phyloP scores from a whole-genome alignment of 2,888 invertebrate species.

The Listrodromus nycthemerus region DNA sequence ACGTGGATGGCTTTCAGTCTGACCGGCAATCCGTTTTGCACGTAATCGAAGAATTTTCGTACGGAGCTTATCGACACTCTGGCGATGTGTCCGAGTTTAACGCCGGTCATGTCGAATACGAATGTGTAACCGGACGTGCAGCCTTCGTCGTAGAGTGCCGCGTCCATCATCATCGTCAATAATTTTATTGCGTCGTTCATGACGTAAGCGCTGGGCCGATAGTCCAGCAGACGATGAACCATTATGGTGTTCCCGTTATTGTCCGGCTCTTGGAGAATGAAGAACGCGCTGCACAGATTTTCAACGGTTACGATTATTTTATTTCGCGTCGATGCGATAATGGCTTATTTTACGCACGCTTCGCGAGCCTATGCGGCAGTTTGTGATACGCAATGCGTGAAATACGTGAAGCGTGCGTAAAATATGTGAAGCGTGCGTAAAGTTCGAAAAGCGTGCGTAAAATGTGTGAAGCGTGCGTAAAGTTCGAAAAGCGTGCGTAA shows the following conservation, averaged over 20 bases:
- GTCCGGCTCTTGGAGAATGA: conserved; percentile 86
- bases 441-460: too few relatives aligned
- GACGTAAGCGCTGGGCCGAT: conserved; percentile 87
- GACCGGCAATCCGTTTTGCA: conserved; percentile 90
- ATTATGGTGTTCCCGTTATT: conserved; percentile 87
- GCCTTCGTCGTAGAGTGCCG: conserved; percentile 86
- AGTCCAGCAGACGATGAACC: conserved; percentile 87
- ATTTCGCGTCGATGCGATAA: not conserved
- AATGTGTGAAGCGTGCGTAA: too few relatives aligned
- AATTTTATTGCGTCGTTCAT: conserved; percentile 87
- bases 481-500: too few relatives aligned
- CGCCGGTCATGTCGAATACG: conserved; percentile 89
- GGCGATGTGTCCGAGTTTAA: conserved; percentile 87
- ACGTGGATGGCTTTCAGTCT: conserved; percentile 89
- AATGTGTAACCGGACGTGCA: conserved; percentile 88
- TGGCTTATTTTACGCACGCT: not conserved
- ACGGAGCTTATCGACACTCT: conserved; percentile 87
- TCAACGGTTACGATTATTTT: not conserved
- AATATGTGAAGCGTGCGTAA: too few relatives aligned
- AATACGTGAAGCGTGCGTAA: too few relatives aligned
- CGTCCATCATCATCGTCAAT: conserved; percentile 87
- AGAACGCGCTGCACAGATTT: conserved; percentile 85
- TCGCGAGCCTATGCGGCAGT: too few relatives aligned
- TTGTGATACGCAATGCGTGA: too few relatives aligned
- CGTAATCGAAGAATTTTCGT: conserved; percentile 88